These are phyloP conservation scores for Nymphicus hollandicus DNA, from an alignment of 2,113 vertebrate species.

Conservation along the genomic window DNA sequence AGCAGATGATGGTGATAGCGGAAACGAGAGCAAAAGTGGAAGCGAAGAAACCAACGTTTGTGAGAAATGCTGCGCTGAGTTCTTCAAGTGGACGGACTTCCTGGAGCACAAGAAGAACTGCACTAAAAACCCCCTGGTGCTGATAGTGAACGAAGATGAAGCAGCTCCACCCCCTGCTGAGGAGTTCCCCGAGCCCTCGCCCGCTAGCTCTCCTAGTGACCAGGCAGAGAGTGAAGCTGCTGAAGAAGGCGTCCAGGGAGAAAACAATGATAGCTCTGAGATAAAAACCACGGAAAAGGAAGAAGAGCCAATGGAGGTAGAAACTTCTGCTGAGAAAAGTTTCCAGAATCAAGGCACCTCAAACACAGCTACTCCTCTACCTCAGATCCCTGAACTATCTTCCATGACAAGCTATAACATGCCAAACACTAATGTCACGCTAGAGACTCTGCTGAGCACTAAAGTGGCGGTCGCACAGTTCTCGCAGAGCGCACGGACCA, in stretches of 20 bases:
- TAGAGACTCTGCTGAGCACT: slow-evolving; percentile 96
- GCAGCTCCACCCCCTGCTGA: slow-evolving; percentile 80
- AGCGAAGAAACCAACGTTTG: slow-evolving; percentile 94
- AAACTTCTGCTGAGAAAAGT: slow-evolving; percentile 80
- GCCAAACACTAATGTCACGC: slow-evolving; percentile 97
- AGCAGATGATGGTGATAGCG: slow-evolving; percentile 90
- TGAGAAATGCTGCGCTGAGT: slow-evolving; percentile 94
- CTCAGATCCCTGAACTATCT: slow-evolving; percentile 81
- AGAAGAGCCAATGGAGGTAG: slow-evolving; percentile 94
- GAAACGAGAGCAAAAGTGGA: slow-evolving; percentile 91
- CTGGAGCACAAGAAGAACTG: slow-evolving; percentile 92
- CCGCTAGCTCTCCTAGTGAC: slow-evolving; percentile 87
- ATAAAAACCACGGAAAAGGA: slow-evolving; percentile 78
- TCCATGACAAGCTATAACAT: slow-evolving; percentile 82
- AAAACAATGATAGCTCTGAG: slow-evolving; percentile 81
- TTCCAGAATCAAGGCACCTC: slow-evolving; percentile 78
- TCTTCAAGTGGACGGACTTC: slow-evolving; percentile 97
- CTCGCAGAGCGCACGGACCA: slow-evolving; percentile 83
- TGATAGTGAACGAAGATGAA: slow-evolving; percentile 94
- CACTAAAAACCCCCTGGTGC: slow-evolving; percentile 91
- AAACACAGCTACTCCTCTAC: slow-evolving; percentile 81
- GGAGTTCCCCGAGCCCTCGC: slow-evolving; percentile 84
- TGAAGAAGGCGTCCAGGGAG: slow-evolving; percentile 80
- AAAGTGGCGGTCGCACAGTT: slow-evolving; percentile 97
- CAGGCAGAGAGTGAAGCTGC: slow-evolving; percentile 88